Base-by-base conservation (phyloP, 2,888 invertebrate species). In the Cyrtodaria siliqua region DNA sequence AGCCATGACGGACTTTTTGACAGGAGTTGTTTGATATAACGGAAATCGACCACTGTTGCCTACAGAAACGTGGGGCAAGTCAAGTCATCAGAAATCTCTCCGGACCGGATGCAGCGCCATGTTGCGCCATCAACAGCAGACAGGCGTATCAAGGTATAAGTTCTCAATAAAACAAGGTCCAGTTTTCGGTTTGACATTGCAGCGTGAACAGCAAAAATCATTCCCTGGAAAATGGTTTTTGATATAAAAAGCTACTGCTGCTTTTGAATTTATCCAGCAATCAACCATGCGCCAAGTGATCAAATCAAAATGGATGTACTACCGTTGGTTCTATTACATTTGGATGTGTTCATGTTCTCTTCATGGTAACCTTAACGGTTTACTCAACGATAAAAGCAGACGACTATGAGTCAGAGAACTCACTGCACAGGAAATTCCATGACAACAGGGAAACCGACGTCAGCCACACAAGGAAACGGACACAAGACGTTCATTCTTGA, bases 1-100 rank as follows among this genome's bases (percentile, higher is more conserved):
- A 75, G 81, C 38, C 84, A 87, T 68, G 87, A 89, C 63, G 89
- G 89, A 20, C 63, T 87, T 18, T 86, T 87, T 75, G 87, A 89
- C 63, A 71, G 82, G n/a, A 86, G 29, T 63, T 80, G 24, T 86
- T 83, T 64, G 89, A 89, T 61, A 83, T 89, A 24, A 86, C 87
- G 4, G 89, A 89, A 61, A 86, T 89, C 23, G 87, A 89, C n/a
- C 63, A 84, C 86, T 14, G 70, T 86, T 14, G 75, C n/a, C 85
- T 2, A 82, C 72, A 20, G 72, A 69, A 62, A 70, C 64, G 20
- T 79, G 79, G 82, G 61, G n/a, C n/a, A n/a, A n/a, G n/a, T n/a
- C 69, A 2, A 24, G 27, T 20, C 57, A 68, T 44, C 71, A 78
- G 49, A 68, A 69, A 26, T 24, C 12, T 9, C 67, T 57, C 16